A percentile compares a stretch with the other conserved stretches of the same genome.
Evolutionary conservation across 92 coral and sea anemone genomes (phyloP).

Genomic region (Epizoanthus rinbou): DNA sequence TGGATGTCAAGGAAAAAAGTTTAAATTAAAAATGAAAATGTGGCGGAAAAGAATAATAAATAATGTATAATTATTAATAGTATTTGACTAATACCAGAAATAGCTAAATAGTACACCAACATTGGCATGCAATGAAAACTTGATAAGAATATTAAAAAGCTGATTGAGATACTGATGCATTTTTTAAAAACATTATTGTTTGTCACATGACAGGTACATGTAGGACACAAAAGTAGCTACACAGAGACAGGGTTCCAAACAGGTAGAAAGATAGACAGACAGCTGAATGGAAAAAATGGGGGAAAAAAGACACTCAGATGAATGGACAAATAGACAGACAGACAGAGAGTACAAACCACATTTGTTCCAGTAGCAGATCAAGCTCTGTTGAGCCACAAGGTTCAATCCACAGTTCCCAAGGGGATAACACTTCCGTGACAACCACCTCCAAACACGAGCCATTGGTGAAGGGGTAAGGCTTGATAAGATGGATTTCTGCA

Average conservation of each 20-base stretch:
- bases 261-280: not conserved
- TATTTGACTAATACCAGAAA: too few species aligned
- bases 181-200: too few species aligned
- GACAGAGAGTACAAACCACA: conserved; percentile 74
- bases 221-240: too few species aligned
- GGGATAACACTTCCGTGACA: conserved; percentile 90
- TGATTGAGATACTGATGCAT: too few species aligned
- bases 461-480: conserved; percentile 76
- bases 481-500: conserved; percentile 52
- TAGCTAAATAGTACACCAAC: too few species aligned
- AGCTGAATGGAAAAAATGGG: not conserved
- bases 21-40: too few species aligned
- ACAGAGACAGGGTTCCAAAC: too few species aligned
- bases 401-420: conserved; percentile 95
- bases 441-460: conserved; percentile 78
- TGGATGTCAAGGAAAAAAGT: not conserved
- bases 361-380: conserved; percentile 89
- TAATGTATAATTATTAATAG: too few species aligned
- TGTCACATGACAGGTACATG: too few species aligned
- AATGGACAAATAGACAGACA: not conserved
- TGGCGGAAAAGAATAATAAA: too few species aligned
- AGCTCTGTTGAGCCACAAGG: conserved; percentile 72
- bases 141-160: too few species aligned
- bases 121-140: too few species aligned
- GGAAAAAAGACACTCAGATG: not conserved